Evolutionary conservation across 1,140 invertebrate genomes (phyloP).

Genomic region (Mya arenaria): DNA sequence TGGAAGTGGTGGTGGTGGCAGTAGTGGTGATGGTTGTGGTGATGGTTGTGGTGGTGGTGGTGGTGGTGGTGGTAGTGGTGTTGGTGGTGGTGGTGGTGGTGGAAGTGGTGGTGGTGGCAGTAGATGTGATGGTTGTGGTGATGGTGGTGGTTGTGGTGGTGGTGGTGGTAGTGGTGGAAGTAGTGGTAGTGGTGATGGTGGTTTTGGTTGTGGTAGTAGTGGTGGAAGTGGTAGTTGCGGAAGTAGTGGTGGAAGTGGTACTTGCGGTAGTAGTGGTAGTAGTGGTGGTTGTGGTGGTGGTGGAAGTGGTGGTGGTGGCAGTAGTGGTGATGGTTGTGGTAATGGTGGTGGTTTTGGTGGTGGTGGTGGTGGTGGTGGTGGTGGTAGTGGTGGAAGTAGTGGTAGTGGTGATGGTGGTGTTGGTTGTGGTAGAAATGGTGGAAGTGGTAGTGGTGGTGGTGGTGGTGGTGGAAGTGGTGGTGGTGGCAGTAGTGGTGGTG

Average conservation of each 20-base stretch:
- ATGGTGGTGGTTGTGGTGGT: background rate
- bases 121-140: background rate
- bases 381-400: background rate
- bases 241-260: conserved; percentile 9
- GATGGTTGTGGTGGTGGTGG: conserved; percentile 14
- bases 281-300: conserved; percentile 15
- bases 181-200: background rate
- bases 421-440: background rate
- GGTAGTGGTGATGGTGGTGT: background rate
- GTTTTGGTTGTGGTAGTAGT: background rate
- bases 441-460: conserved; percentile 27
- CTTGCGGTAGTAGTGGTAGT: background rate
- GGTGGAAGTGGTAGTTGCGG: conserved; percentile 18
- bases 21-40: conserved; percentile 1
- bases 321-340: background rate
- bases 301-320: background rate
- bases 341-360: background rate
- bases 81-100: conserved; percentile 18
- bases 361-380: background rate
- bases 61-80: background rate
- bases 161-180: conserved; percentile 1
- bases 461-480: background rate
- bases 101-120: conserved; percentile 1
- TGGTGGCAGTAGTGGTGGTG: conserved; percentile 24
- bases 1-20: conserved; percentile 8